phyloP scores from a whole-genome alignment of 2,797 vertebrate species.

The Clamator glandarius region DNA sequence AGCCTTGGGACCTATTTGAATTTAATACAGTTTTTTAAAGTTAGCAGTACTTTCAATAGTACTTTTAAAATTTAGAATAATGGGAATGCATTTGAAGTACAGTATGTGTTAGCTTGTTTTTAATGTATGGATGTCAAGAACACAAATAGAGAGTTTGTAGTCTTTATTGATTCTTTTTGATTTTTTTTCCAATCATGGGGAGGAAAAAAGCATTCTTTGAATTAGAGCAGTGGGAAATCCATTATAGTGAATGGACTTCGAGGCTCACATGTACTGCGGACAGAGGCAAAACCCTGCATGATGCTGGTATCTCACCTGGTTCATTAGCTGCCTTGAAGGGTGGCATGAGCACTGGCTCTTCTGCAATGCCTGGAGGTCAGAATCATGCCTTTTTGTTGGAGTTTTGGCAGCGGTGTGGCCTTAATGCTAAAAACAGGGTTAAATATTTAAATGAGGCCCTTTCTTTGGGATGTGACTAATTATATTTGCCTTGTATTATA shows the following conservation, averaged over 20 bases:
- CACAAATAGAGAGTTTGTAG: conserved; percentile 65
- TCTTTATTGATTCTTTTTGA: conserved; percentile 36
- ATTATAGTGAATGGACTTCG: not conserved
- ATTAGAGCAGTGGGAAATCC: not conserved
- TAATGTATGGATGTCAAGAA: conserved; percentile 76
- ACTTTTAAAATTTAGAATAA: conserved; percentile 83
- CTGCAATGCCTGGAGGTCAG: not conserved
- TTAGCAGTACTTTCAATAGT: conserved; percentile 77
- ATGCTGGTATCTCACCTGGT: not conserved
- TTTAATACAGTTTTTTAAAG: conserved; percentile 82
- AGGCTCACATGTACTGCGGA: accelerated
- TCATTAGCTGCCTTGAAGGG: not conserved
- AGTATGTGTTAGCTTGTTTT: conserved; percentile 74
- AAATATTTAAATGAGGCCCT: not conserved
- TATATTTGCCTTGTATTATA: not conserved
- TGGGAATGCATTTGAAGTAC: conserved; percentile 81
- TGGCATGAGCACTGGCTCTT: not conserved
- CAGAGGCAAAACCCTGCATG: not conserved
- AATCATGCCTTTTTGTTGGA: not conserved
- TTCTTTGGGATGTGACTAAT: not conserved
- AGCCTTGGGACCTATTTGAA: conserved; percentile 86
- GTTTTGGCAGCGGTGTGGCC: not conserved
- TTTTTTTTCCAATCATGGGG: not conserved
- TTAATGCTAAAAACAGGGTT: not conserved
- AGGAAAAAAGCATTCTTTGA: not conserved